Conservation (phyloP, 2,888 invertebrate species). For the Stenurella melanura region DNA sequence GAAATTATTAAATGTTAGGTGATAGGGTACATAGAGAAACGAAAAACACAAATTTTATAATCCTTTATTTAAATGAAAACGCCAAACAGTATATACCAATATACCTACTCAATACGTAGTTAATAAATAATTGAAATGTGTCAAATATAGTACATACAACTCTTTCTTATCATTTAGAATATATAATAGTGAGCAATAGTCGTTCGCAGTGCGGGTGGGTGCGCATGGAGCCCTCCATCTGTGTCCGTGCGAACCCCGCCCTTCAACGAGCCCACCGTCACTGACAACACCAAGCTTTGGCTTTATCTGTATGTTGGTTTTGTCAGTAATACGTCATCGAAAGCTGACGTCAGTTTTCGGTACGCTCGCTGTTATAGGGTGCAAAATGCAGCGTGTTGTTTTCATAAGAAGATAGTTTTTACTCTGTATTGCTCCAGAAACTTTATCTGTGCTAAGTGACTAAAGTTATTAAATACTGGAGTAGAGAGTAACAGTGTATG, state of each 20-base stretch:
- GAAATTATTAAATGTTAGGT: no score
- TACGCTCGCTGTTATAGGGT: slow-evolving; percentile 62
- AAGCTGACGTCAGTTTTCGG: slow-evolving; percentile 62
- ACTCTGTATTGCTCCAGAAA: slow-evolving; percentile 68
- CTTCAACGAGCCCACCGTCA: slow-evolving; percentile 71
- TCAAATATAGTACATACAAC: slow-evolving; percentile 73
- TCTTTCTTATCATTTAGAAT: slow-evolving; percentile 74
- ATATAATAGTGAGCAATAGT: slow-evolving; percentile 74
- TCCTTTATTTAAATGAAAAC: slow-evolving; percentile 73
- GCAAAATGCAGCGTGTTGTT: slow-evolving; percentile 59
- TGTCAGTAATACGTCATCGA: slow-evolving; percentile 40
- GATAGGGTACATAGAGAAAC: not conserved
- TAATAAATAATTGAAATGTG: slow-evolving; percentile 68
- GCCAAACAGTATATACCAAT: slow-evolving; percentile 70
- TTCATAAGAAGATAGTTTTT: slow-evolving; percentile 68
- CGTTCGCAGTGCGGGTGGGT: slow-evolving; percentile 70
- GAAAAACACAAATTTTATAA: slow-evolving; percentile 39
- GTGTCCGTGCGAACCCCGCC: slow-evolving; percentile 62
- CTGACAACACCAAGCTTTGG: slow-evolving; percentile 69
- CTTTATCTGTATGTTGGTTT: slow-evolving; percentile 46
- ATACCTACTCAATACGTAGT: slow-evolving; percentile 73
- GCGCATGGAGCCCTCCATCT: slow-evolving; percentile 62
- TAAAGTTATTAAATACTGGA: slow-evolving; percentile 68
- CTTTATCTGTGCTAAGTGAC: slow-evolving; percentile 70
- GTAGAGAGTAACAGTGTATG: slow-evolving; percentile 64